Conservation (phyloP, 53 echinoderm and acorn worm genomes). For the Henricia sp. region DNA sequence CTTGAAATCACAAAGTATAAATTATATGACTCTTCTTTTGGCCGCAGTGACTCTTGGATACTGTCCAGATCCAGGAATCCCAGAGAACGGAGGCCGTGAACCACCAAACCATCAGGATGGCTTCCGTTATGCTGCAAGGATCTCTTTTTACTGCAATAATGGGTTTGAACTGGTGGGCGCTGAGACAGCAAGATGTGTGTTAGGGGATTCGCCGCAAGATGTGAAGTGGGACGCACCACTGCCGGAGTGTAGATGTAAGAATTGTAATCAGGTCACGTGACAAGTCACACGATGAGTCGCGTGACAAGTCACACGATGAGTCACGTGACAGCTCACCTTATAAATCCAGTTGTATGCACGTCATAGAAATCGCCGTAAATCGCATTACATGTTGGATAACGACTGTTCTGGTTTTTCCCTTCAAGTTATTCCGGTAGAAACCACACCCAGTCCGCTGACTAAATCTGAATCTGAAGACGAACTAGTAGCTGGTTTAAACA, state of each 20-base stretch:
- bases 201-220: conserved; percentile 24
- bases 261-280: no score
- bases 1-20: not conserved
- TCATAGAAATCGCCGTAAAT: no score
- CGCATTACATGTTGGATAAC: no score
- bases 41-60: conserved; percentile 70
- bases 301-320: no score
- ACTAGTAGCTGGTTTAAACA: no score
- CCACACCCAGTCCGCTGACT: no score
- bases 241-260: conserved; percentile 23
- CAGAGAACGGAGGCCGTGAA: conserved; percentile 56
- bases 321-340: no score
- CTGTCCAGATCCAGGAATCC: conserved; percentile 66
- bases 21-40: not conserved
- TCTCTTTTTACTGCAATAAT: conserved; percentile 37
- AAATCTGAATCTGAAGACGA: no score
- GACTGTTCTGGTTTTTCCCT: no score
- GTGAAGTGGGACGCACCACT: not conserved
- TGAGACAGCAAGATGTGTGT: conserved; percentile 5
- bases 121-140: conserved; percentile 22
- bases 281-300: no score
- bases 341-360: no score
- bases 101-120: not conserved
- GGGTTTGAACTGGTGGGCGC: conserved; percentile 33
- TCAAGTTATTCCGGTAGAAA: no score